These are phyloP conservation scores for Gambusia holbrooki DNA, from an alignment of 2,113 vertebrate species.

Conservation along the genomic window DNA sequence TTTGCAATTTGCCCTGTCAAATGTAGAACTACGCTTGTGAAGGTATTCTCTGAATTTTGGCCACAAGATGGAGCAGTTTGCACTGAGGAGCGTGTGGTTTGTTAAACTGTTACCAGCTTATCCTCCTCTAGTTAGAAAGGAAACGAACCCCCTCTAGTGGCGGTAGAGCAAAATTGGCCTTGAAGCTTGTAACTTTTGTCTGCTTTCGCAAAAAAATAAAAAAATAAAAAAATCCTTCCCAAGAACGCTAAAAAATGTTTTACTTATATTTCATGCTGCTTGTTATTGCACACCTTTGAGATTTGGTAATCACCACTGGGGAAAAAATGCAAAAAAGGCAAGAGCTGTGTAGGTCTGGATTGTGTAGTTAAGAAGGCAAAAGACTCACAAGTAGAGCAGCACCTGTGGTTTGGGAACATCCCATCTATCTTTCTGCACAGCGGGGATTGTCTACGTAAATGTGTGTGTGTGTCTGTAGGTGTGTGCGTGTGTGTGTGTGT, in stretches of 20 bases:
- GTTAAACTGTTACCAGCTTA: not conserved
- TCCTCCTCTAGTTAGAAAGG: constrained; percentile 9
- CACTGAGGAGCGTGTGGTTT: not conserved
- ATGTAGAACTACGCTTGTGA: not conserved
- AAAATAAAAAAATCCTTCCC: no score
- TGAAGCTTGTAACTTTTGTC: constrained; percentile 28
- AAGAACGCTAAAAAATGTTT: constrained; percentile 35
- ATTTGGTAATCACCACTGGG: constrained; percentile 32
- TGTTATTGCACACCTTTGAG: constrained; percentile 18
- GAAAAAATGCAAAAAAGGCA: constrained; percentile 19
- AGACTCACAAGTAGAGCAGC: constrained; percentile 76
- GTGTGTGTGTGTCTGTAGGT: constrained; percentile 42
- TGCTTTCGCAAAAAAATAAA: not conserved
- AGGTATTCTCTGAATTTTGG: not conserved
- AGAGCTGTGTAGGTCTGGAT: constrained; percentile 14
- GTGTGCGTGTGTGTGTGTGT: constrained; percentile 45
- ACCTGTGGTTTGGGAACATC: constrained; percentile 73
- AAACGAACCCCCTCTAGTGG: constrained; percentile 65
- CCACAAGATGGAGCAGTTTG: constrained; percentile 63
- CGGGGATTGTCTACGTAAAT: constrained; percentile 49
- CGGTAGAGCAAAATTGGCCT: not conserved
- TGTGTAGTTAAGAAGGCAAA: constrained; percentile 51
- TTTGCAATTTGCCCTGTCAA: not conserved
- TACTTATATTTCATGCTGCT: constrained; percentile 32
- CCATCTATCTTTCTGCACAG: constrained; percentile 75